Conservation (phyloP, 2,888 invertebrate genomes). For the Linhomoeus sp. region DNA sequence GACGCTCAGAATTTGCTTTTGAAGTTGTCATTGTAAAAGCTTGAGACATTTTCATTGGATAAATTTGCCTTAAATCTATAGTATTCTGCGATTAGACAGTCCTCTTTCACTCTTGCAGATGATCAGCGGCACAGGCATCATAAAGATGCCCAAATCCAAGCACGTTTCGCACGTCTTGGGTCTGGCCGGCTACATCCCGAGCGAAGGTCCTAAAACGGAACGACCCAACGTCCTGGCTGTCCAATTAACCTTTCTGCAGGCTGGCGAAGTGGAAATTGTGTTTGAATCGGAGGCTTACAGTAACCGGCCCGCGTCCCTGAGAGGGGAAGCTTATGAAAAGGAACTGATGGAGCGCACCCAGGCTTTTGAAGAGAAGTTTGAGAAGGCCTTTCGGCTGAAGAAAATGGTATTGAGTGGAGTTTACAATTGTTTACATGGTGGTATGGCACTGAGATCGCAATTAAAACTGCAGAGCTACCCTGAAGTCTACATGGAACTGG, state of each 20-base stretch:
- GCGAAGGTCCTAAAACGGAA: background rate
- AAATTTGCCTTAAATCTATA: too few species aligned
- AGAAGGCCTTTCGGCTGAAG: constrained; percentile 51
- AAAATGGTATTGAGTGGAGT: constrained; percentile 40
- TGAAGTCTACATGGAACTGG: constrained; percentile 43
- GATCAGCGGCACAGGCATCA: constrained; percentile 17
- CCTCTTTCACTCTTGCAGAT: constrained; percentile 14
- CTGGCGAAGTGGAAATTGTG: constrained; percentile 59
- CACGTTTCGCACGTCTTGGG: too few species aligned
- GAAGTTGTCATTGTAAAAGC: too few species aligned
- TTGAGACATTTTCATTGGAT: too few species aligned
- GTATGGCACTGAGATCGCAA: background rate
- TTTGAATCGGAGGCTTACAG: constrained; percentile 51
- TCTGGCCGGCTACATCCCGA: too few species aligned
- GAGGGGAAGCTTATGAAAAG: constrained; percentile 45
- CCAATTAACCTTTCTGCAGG: constrained; percentile 47
- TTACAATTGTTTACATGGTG: background rate
- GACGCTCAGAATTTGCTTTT: too few species aligned
- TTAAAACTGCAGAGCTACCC: constrained; percentile 24
- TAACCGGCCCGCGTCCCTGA: constrained; percentile 38
- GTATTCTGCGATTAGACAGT: too few species aligned
- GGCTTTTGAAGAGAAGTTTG: constrained; percentile 56
- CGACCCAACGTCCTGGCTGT: constrained; percentile 30
- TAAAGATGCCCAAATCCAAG: constrained; percentile 2
- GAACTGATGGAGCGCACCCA: constrained; percentile 41